Base-by-base conservation (phyloP, 2,888 invertebrate species). In the Bursaphelenchus okinawaensis region DNA sequence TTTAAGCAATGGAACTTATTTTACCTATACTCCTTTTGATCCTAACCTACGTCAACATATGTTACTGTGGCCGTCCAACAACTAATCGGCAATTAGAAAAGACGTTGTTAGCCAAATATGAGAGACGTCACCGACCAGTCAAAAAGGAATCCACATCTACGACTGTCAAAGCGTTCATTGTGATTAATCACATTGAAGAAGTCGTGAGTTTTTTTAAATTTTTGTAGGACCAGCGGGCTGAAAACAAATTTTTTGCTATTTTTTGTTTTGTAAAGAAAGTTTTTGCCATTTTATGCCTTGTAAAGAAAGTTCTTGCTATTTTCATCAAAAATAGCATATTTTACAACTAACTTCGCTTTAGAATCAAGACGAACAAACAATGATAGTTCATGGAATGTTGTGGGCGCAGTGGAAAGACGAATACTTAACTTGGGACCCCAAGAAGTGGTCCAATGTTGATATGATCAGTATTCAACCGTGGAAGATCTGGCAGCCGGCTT, bases 361-460 rank as follows among this genome's bases (percentile, higher is more conserved):
- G 80, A 76, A 80, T 61, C 78, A 81, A 60, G 50, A 68, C 19
- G 81, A 81, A 57, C 81, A 81, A 57, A 81, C 81, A 22, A 77
- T 81, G 65, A 51, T 75, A 12, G 68, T 81, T 4, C 81, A 81
- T 58, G 81, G 81, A 4, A 68, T 74, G 27, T 62, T 81, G 28
- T 78, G 75, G 73, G 71, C 77, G 7, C 66, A 73, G 0, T 81
- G 81, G 81, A 55, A 31, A 9, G 81, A 81, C 65, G 81, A 81
- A 64, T 81, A 82, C 52, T 58, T 81, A 22, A 63, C n/a, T 8
- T 81, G 80, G 81, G 65, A 72, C 7, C 71, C 75, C 0, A 54
- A 52, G 0, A 63, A 68, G 6, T 76, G 65, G 58, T 77, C 73
- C 65, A 68, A 69, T 55, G 75, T 76, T 3, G 65, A 64, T 1